These are phyloP conservation scores for Mohoua ochrocephala DNA, from an alignment of 2,113 vertebrate species.

Conservation along the genomic window DNA sequence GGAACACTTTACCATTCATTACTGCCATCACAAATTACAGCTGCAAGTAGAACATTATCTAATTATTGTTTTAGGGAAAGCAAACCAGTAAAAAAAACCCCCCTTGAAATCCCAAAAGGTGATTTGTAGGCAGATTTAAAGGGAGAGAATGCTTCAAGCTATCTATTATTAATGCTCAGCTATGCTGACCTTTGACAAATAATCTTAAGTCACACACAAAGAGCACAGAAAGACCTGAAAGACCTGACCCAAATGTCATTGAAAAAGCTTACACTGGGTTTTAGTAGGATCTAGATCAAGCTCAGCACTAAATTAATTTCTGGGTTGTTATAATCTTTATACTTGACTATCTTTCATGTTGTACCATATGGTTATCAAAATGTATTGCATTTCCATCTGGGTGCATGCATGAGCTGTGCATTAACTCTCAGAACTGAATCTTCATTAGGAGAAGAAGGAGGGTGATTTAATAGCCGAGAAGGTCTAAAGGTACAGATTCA, in stretches of 20 bases:
- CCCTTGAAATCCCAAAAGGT: background rate
- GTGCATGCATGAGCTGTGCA: background rate
- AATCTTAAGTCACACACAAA: background rate
- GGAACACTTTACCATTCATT: background rate
- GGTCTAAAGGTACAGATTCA: background rate
- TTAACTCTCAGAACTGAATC: background rate
- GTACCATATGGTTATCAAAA: background rate
- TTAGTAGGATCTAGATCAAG: background rate
- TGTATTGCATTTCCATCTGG: background rate
- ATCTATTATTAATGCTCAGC: background rate
- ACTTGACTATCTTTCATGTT: background rate
- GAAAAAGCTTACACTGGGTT: background rate
- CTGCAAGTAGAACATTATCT: background rate
- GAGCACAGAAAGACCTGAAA: background rate
- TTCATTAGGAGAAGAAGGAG: background rate
- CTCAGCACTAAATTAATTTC: slow-evolving; percentile 6
- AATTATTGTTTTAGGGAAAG: slow-evolving; percentile 7
- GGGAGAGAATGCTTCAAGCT: background rate
- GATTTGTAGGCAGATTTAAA: background rate
- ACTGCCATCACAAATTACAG: background rate
- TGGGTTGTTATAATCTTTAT: slow-evolving; percentile 1
- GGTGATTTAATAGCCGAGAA: background rate
- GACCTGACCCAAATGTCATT: background rate
- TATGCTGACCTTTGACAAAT: background rate
- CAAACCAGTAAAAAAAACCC: background rate